Evolutionary conservation across 2,113 vertebrate genomes (phyloP).

Genomic region (Brachypteracias leptosomus): DNA sequence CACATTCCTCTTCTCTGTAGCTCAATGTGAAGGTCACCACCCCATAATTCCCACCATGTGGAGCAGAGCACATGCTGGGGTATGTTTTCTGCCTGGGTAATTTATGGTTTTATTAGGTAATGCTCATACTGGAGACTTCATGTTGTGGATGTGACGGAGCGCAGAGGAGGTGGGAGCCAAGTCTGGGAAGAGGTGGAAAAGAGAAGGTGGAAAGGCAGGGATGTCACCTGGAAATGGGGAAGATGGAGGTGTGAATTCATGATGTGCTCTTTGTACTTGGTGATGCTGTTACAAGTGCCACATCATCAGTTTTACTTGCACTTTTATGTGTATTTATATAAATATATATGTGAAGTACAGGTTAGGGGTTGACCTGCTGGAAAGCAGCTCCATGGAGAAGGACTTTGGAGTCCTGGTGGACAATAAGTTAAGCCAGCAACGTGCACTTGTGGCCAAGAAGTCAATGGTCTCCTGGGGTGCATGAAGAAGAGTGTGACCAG

Average conservation of each 20-base stretch:
- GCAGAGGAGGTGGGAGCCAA: not conserved
- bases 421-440: too few relatives aligned
- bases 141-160: not conserved
- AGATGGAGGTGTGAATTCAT: not conserved
- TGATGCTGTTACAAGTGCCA: not conserved
- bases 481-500: too few relatives aligned
- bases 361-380: too few relatives aligned
- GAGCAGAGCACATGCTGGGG: not conserved
- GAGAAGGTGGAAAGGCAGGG: not conserved
- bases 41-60: not conserved
- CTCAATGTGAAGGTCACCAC: not conserved
- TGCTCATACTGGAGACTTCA: not conserved
- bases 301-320: not conserved
- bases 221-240: not conserved
- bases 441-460: too few relatives aligned
- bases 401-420: too few relatives aligned
- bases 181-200: not conserved
- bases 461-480: too few relatives aligned
- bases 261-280: fast-evolving
- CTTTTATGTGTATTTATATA: too few relatives aligned
- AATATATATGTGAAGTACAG: too few relatives aligned
- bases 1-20: not conserved
- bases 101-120: not conserved
- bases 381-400: too few relatives aligned
- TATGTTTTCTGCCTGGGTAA: not conserved